Base-by-base conservation (phyloP, 2,113 vertebrate species). In the Cygnus buccinator region DNA sequence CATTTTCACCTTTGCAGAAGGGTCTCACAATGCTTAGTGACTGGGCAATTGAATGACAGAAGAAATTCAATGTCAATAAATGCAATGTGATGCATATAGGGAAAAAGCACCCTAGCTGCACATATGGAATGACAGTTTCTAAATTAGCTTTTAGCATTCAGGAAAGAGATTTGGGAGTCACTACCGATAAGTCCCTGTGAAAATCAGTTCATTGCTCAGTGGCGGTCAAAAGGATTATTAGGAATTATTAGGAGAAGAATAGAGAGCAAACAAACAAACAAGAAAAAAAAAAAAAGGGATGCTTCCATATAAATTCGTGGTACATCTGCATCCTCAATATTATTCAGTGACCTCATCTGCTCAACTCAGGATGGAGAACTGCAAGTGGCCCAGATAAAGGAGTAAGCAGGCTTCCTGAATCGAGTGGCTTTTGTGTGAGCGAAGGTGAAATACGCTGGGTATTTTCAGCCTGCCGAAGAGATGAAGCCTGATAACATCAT, bases 21-120 rank as follows among this genome's bases (percentile, higher is more conserved):
- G 35, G 62, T 87, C 70, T 82, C 59, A 93, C 94, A 96, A 89
- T 89, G 44, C 89, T 79, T 89, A 76, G 87, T 95, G 95, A 96
- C 82, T 95, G 89, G 37, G 44, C 48, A 89, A 87, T 85, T 54
- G 66, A 87, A 89, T 54, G 66, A 79, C 23, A 55, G 62, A 89
- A 94, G 74, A 83, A 91, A 97, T 95, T 91, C 71, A 87, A 58
- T 79, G 87, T 75, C 84, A 85, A 62, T 89, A 91, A 59, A 95
- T 89, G 81, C 74, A 89, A 93, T 95, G 58, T 82, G 66, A 89
- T 95, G 62, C 70, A 68, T 58, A n/a, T 19, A 54, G 20, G 19
- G 6, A 33, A 8, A 68, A 92, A 52, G 1, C 67, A 82, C 62
- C 58, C 33, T 31, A 79, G 35, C 29, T 84, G 70, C 25, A 57